Evolutionary conservation across 2,888 invertebrate genomes (phyloP).

Genomic region (Drosophila prolongata): DNA sequence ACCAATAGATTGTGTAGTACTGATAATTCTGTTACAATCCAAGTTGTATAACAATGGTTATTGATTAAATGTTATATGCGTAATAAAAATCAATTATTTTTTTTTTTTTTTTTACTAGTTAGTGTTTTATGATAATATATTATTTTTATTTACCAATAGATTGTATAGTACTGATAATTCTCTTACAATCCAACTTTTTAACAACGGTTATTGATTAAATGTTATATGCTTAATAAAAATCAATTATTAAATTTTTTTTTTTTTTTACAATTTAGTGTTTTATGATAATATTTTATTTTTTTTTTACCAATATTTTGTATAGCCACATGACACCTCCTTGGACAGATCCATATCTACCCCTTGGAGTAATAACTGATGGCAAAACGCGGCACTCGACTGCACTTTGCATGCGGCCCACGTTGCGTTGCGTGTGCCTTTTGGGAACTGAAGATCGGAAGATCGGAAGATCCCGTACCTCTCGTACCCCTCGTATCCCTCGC

Average conservation of each 20-base stretch:
- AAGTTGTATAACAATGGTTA: too few relatives aligned
- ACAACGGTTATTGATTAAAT: background rate
- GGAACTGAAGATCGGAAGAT: constrained; percentile 3
- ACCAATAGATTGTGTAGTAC: too few relatives aligned
- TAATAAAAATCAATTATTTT: background rate
- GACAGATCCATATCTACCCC: constrained; percentile 5
- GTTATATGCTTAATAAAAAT: background rate
- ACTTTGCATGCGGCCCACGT: constrained; percentile 71
- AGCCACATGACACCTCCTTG: background rate
- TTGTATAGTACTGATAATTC: too few relatives aligned
- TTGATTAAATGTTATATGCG: background rate
- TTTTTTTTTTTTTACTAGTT: background rate
- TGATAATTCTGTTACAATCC: too few relatives aligned
- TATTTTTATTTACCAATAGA: too few relatives aligned
- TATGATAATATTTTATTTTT: background rate
- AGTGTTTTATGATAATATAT: too few relatives aligned
- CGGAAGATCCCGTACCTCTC: background rate
- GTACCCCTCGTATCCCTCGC: background rate
- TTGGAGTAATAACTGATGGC: constrained; percentile 15
- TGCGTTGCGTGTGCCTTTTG: constrained; percentile 38
- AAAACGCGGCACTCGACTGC: constrained; percentile 24
- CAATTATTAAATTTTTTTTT: too few relatives aligned
- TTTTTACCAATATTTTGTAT: background rate
- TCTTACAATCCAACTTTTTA: too few relatives aligned
- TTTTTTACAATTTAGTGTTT: too few relatives aligned